Conservation (phyloP, 2,888 invertebrate genomes). For the Zonitis immaculata region DNA sequence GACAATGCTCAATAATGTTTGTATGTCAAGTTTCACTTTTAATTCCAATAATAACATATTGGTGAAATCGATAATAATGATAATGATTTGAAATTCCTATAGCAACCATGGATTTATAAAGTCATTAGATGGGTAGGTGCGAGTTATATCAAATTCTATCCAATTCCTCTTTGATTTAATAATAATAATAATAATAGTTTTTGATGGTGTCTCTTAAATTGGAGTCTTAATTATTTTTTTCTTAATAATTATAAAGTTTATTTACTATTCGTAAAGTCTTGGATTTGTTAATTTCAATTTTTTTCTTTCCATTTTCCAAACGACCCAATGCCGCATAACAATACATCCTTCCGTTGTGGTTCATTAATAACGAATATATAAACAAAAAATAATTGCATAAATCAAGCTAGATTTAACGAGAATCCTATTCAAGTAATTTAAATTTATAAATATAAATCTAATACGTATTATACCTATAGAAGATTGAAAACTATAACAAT, state of each 20-base stretch:
- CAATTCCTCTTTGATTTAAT: no score
- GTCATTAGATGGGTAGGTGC: no score
- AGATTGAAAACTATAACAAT: neutral
- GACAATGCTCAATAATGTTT: no score
- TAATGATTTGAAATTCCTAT: no score
- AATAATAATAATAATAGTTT: no score
- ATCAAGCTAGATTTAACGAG: neutral
- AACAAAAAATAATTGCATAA: neutral
- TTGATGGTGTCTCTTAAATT: neutral
- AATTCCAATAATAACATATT: no score
- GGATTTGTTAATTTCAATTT: neutral
- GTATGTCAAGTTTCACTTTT: neutral
- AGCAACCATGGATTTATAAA: no score
- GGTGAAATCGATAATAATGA: no score
- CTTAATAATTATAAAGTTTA: slow-evolving; percentile 1
- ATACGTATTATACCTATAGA: no score
- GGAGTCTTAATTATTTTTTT: neutral
- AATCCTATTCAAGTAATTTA: neutral
- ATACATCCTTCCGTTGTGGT: neutral
- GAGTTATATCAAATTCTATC: no score
- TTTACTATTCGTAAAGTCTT: neutral
- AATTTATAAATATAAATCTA: slow-evolving; percentile 1
- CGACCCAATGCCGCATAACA: neutral
- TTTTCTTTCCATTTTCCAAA: neutral
- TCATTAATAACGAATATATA: neutral